Evolutionary conservation across 64 coral and sea anemone species (phyloP).

Genomic region (Pocillopora verrucosa): DNA sequence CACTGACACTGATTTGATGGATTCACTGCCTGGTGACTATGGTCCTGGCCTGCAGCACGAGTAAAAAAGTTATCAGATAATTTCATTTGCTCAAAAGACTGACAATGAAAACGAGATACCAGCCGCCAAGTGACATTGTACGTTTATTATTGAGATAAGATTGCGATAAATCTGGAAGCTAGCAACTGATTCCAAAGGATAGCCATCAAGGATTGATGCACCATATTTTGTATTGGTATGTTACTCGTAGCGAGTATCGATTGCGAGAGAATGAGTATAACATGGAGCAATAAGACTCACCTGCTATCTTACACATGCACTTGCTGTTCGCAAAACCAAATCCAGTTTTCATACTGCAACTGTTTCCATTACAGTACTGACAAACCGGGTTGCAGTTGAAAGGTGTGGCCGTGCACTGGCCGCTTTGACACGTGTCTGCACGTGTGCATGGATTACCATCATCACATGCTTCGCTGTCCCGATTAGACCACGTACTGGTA

Average conservation of each 20-base stretch:
- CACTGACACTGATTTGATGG: constrained; percentile 86
- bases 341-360: constrained; percentile 69
- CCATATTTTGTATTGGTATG: too few relatives aligned
- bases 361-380: constrained; percentile 75
- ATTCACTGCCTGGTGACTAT: constrained; percentile 66
- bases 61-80: too few relatives aligned
- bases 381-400: constrained; percentile 81
- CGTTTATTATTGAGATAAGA: not conserved
- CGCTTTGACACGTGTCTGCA: constrained; percentile 58
- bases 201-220: too few relatives aligned
- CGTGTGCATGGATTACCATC: constrained; percentile 71
- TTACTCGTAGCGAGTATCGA: too few relatives aligned
- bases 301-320: constrained; percentile 87
- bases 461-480: constrained; percentile 53
- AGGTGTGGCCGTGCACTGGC: constrained; percentile 56
- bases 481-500: constrained; percentile 42
- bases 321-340: constrained; percentile 64
- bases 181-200: too few relatives aligned
- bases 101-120: too few relatives aligned
- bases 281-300: constrained; percentile 4
- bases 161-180: too few relatives aligned
- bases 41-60: constrained; percentile 59
- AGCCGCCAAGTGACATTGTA: too few relatives aligned
- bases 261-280: not conserved
- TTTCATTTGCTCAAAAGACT: too few relatives aligned